Evolutionary conservation across 2,797 vertebrate genomes (phyloP), one percentile per base, ranked within the genome.

Genomic region (Micropoecilia bifurca): DNA sequence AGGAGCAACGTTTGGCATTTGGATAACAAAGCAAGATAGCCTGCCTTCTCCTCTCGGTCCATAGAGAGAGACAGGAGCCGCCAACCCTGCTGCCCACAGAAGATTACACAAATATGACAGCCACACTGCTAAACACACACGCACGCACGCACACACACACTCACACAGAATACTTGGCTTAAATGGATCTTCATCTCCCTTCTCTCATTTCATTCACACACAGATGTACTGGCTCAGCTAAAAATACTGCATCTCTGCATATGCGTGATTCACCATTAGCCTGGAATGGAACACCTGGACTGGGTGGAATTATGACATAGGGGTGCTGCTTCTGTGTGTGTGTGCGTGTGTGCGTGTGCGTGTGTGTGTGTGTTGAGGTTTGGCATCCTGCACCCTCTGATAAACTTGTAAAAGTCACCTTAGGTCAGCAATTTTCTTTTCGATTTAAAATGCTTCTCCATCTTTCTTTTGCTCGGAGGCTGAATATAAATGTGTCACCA

Each of bases 1-100:
- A 92, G 84, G 28, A 85, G 81, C 69, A 84, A 63, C 77, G 46
- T 88, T 90, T 93, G 91, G 92, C 90, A 92, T 92, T 91, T 90
- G 86, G 91, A 90, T 90, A 90, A 93, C 90, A 91, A 90, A 91
- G 91, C 81, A 83, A 90, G 93, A 91, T 85, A 90, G 86, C 80
- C 87, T 81, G 85, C 78, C 81, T 88, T 83, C 87, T 91, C 68
- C 82, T 83, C 82, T 83, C 77, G 81, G 84, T 88, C 93, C 81
- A 80, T 80, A 12, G 88, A 87, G 89, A 88, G 85, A 85, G 82
- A 90, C 81, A 66, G 79, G 78, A 92, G 84, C 83, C 79, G 82
- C 86, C 85, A 87, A 86, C 82, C 84, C 83, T 76, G 85, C 86
- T 85, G 86, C 83, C 85, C 83, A 87, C 83, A 85, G 85, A 73